Conservation (phyloP, 2,888 invertebrate genomes). For the Schizotus pectinicornis region DNA sequence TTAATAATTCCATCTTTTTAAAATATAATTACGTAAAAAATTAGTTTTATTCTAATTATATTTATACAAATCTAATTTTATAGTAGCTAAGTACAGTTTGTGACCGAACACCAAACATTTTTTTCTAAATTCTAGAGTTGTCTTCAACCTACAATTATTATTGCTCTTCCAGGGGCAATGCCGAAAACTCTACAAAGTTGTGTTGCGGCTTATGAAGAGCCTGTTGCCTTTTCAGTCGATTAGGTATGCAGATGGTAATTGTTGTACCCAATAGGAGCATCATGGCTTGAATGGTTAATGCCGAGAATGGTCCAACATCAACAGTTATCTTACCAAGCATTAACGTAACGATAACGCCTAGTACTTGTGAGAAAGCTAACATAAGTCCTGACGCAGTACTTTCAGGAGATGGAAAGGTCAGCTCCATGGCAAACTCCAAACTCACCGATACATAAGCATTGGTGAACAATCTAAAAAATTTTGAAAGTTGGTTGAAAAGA, state of each 20-base stretch:
- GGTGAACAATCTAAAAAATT: constrained; percentile 40
- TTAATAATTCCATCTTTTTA: too few species aligned
- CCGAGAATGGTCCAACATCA: constrained; percentile 41
- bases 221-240: constrained; percentile 40
- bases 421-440: constrained; percentile 45
- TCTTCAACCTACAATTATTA: not conserved
- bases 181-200: not conserved
- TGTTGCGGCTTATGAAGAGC: constrained; percentile 36
- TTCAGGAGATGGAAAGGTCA: constrained; percentile 46
- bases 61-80: too few species aligned
- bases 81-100: too few species aligned
- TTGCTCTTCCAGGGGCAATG: not conserved
- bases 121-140: too few species aligned
- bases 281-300: constrained; percentile 34
- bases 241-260: constrained; percentile 40
- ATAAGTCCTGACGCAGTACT: constrained; percentile 45
- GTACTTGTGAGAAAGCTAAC: constrained; percentile 41
- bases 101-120: too few species aligned
- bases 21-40: too few species aligned
- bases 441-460: constrained; percentile 45
- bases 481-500: not conserved
- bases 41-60: too few species aligned
- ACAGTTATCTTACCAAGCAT: constrained; percentile 32
- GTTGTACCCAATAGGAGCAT: constrained; percentile 38
- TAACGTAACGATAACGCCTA: constrained; percentile 41